These are phyloP conservation scores for Monoplex corrugatus DNA, from an alignment of 2,888 invertebrate genomes.

Conservation along the genomic window DNA sequence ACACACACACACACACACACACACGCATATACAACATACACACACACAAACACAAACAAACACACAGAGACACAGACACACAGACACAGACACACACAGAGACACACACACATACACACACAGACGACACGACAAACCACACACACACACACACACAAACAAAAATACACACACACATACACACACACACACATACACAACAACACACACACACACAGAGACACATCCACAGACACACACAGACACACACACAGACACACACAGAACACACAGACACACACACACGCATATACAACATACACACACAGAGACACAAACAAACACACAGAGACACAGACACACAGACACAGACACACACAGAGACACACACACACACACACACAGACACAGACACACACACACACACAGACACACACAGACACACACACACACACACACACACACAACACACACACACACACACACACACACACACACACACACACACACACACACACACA, in stretches of 20 bases:
- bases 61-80: neutral
- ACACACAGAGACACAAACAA: no score
- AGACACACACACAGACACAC: no score
- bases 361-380: slow-evolving; percentile 7
- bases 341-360: neutral
- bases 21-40: neutral
- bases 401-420: neutral
- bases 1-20: neutral
- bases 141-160: neutral
- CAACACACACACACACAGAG: no score
- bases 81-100: neutral
- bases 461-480: no score
- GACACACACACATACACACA: neutral
- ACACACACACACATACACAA: no score
- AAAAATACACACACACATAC: no score
- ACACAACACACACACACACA: neutral
- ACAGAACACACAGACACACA: no score
- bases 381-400: slow-evolving; percentile 14
- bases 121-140: no score
- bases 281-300: no score
- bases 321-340: no score
- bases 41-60: neutral
- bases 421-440: neutral
- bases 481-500: no score
- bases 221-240: no score